Evolutionary conservation across 2,113 vertebrate genomes (phyloP).

Genomic region (Boulengeromyrus knoepffleri): DNA sequence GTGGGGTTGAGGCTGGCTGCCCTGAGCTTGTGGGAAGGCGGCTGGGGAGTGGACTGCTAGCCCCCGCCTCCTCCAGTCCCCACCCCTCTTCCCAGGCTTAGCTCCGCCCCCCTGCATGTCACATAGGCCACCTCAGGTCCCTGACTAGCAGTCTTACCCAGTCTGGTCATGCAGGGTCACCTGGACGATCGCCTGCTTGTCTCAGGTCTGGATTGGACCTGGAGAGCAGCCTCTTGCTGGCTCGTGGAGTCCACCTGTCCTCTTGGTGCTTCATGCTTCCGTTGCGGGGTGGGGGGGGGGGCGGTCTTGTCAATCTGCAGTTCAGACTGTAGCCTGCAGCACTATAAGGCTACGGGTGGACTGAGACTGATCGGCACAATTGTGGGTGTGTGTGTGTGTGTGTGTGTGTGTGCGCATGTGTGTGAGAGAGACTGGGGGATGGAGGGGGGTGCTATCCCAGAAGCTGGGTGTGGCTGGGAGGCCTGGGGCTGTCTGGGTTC

Average conservation of each 20-base stretch:
- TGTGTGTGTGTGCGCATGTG: background rate
- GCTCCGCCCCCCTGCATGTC: background rate
- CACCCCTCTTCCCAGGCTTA: conserved; percentile 39
- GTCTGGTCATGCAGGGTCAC: background rate
- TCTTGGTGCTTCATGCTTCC: background rate
- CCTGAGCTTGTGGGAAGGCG: conserved; percentile 40
- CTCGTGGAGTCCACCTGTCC: background rate
- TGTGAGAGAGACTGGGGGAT: background rate
- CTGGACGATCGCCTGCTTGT: background rate
- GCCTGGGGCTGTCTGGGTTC: background rate
- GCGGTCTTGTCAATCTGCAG: background rate
- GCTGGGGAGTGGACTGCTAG: conserved; percentile 31
- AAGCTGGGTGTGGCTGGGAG: background rate
- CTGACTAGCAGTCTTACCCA: background rate
- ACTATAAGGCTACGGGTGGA: background rate
- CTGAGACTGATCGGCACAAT: background rate
- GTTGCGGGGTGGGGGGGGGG: too few relatives aligned
- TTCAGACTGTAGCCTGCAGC: background rate
- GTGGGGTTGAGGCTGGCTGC: background rate
- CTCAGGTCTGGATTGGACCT: background rate
- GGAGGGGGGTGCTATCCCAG: background rate
- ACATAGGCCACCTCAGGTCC: too few relatives aligned
- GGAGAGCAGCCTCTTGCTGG: background rate
- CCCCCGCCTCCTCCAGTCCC: conserved; percentile 45
- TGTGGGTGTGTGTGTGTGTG: background rate